These are phyloP conservation scores for Hyles euphorbiae DNA, from an alignment of 1,140 invertebrate species.

Conservation along the genomic window DNA sequence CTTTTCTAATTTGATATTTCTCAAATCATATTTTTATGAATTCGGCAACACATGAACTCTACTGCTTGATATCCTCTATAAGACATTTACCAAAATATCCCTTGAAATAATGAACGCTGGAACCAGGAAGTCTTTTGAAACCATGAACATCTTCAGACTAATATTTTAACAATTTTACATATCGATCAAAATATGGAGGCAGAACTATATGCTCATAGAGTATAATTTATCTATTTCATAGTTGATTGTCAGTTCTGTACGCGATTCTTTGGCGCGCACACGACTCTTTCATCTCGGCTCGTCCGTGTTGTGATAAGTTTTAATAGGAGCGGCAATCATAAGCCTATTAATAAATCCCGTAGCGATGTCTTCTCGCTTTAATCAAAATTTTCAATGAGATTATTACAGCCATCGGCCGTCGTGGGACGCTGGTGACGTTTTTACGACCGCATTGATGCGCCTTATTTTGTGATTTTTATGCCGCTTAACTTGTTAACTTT, in stretches of 20 bases:
- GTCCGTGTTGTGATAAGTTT: slow-evolving; percentile 50
- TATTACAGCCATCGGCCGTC: slow-evolving; percentile 33
- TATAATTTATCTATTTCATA: background rate
- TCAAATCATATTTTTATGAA: no score
- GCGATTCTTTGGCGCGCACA: slow-evolving; percentile 23
- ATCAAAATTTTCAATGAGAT: slow-evolving; percentile 58
- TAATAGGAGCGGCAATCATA: slow-evolving; percentile 54
- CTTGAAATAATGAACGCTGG: no score
- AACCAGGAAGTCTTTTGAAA: no score
- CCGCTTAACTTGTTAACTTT: background rate
- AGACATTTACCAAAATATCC: no score
- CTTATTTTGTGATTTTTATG: slow-evolving; percentile 9
- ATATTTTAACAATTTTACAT: no score
- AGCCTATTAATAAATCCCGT: slow-evolving; percentile 50
- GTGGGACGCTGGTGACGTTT: slow-evolving; percentile 10
- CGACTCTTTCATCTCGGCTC: slow-evolving; percentile 40
- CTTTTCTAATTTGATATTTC: no score
- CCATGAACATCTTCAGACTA: no score
- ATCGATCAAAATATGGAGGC: no score
- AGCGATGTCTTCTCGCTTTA: slow-evolving; percentile 49
- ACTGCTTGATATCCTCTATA: no score
- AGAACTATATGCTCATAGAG: no score
- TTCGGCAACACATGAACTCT: no score
- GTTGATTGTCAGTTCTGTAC: background rate
- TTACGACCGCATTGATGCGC: slow-evolving; percentile 15